phyloP scores from a whole-genome alignment of 2,888 invertebrate species.

The Noctuana brunneofusca region DNA sequence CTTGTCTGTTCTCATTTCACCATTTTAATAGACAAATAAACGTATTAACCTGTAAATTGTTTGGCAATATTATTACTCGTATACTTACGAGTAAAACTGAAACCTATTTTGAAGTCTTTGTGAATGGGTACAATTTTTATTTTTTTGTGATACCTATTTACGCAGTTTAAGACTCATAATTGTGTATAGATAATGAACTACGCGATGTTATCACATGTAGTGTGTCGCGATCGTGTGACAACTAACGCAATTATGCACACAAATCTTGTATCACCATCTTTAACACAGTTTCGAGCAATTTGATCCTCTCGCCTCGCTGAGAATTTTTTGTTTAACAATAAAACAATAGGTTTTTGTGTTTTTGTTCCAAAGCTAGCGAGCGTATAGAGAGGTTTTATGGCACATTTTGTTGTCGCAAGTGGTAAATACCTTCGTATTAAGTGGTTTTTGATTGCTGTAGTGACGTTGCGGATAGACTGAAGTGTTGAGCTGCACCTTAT shows the following conservation, averaged over 20 bases:
- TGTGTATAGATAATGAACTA: constrained; percentile 2
- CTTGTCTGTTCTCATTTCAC: no score
- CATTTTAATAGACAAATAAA: no score
- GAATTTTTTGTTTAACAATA: constrained; percentile 33
- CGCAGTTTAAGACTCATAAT: not conserved
- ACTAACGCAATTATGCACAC: constrained; percentile 28
- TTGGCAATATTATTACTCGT: no score
- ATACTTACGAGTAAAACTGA: not conserved
- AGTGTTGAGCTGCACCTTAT: not conserved
- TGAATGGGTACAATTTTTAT: not conserved
- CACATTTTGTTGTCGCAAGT: constrained; percentile 9
- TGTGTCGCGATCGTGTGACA: constrained; percentile 15
- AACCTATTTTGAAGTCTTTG: not conserved
- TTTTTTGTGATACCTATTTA: not conserved
- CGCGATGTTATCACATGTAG: constrained; percentile 14
- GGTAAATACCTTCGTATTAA: constrained; percentile 19
- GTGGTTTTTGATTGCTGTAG: constrained; percentile 28
- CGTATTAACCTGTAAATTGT: no score
- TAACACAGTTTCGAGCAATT: constrained; percentile 27
- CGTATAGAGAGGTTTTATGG: constrained; percentile 9
- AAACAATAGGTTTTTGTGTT: constrained; percentile 34
- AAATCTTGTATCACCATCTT: constrained; percentile 20
- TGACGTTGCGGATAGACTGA: not conserved
- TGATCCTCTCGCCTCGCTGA: constrained; percentile 18
- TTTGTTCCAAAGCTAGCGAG: constrained; percentile 24